Base-by-base conservation (phyloP, 2,888 invertebrate species). In the Pyrochroa serraticornis region DNA sequence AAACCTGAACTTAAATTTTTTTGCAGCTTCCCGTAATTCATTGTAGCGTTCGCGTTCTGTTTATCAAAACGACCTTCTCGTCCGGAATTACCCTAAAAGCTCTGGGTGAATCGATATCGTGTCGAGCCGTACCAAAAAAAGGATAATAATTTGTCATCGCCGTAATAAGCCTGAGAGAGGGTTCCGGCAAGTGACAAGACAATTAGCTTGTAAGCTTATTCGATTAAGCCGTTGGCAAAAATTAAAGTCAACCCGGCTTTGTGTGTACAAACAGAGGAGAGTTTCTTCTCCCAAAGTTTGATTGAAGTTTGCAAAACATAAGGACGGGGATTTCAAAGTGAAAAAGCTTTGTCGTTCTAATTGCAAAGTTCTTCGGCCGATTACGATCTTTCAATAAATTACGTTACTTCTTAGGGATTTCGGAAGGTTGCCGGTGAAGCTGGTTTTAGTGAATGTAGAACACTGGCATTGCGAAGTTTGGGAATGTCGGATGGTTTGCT, bases 271-370 rank as follows among this genome's bases (percentile, higher is more conserved):
- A 53, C 53, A 53, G 46, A 46, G 45, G 45, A 46, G 22, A 2
- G 22, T 22, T 22, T 5, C 22, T 22, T 34, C 39, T 22, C 46
- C 38, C 53, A 45, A 53, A 53, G 53, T 53, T 46, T 46, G 45
- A 53, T 53, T 53, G 53, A 53, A 53, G 35, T 53, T 53, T 45
- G 31, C 34, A 53, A 41, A 46, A 53, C 53, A 53, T 39, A 41
- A 41, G 46, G 22, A 22, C 22, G 22, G 22, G 22, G 53, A 46
- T 53, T 53, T 46, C 41, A 39, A 53, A 53, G 51, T 51, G 51
- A 42, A 43, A 51, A 51, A 51, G 51, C 51, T 51, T 51, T 51
- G 51, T 51, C 35, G 36, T 42, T n/a, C 51, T 51, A 51, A 51
- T 51, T 51, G 43, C 51, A 51, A 51, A 51, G 51, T 51, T 51